Evolutionary conservation across 2,888 invertebrate genomes (phyloP), one percentile per base, ranked within the genome.

Genomic region (Euspilapteryx auroguttella): DNA sequence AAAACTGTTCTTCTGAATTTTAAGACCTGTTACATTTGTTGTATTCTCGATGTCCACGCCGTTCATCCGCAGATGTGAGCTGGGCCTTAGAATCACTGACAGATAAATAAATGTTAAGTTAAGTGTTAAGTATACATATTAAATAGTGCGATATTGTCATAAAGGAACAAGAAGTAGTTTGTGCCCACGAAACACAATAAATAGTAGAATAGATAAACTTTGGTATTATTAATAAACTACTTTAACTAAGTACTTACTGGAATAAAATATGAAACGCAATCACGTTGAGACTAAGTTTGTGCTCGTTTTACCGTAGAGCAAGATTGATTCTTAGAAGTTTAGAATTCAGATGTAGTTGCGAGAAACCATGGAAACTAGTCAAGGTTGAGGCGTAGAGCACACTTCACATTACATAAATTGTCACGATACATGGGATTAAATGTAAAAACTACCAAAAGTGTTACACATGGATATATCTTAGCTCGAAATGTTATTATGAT

Each of bases 341-440:
- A 17, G 17, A 17, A 17, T 17, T 17, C 8, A 5, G 17, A 17
- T 10, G 17, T 6, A 10, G 8, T n/a, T 15, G 15, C 6, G 10
- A 25, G 15, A 25, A 25, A 11, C 8, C 14, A 10, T 24, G 2
- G n/a, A 3, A 8, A 2, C n/a, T 20, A 20, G 23, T 10, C 6
- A 11, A 6, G 20, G 13, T 12, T 12, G 44, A 56, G 45, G 57
- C 48, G 46, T 47, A 66, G 58, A 63, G 57, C 62, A 69, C 68
- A 63, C n/a, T 56, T 57, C 59, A 68, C 66, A 45, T 56, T 59
- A 61, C 17, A 6, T 6, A 17, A 6, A 17, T 17, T 41, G 45
- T 61, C 68, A 71, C 66, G 61, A 69, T 73, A 73, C 68, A 68
- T 64, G 61, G 61, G 55, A 57, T 61, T 69, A 71, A 55, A 71